These are phyloP conservation scores for Otolemur garnettii DNA, from an alignment of 2,113 vertebrate genomes.

Conservation along the genomic window DNA sequence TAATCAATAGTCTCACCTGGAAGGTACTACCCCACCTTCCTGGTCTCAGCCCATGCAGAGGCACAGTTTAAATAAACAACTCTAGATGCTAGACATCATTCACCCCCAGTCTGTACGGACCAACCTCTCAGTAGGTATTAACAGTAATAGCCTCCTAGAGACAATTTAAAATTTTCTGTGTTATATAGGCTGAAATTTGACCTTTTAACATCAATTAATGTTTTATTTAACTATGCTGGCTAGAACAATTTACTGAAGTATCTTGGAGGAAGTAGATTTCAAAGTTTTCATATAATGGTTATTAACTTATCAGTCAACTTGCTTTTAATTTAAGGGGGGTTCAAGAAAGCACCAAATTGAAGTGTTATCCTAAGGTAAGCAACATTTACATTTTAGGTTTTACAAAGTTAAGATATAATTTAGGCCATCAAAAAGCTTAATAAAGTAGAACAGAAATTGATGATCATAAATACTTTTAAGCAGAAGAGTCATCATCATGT, in stretches of 20 bases:
- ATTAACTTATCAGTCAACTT: not conserved
- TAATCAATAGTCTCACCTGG: not conserved
- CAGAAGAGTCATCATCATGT: not conserved
- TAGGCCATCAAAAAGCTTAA: constrained; percentile 15
- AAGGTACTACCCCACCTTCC: not conserved
- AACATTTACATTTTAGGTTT: constrained; percentile 32
- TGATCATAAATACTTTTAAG: not conserved
- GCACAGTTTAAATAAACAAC: not conserved
- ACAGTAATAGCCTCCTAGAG: not conserved
- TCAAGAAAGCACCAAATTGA: not conserved
- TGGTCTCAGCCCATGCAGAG: not conserved
- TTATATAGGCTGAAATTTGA: not conserved
- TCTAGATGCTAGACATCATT: not conserved
- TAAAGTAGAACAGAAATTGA: not conserved
- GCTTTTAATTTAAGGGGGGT: not conserved
- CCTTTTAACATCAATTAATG: constrained; percentile 38
- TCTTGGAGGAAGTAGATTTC: not conserved
- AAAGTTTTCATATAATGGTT: not conserved
- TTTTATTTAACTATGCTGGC: not conserved
- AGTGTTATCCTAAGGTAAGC: not conserved
- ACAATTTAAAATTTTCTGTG: not conserved
- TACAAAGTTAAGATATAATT: constrained; percentile 42
- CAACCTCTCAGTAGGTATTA: not conserved
- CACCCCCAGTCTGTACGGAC: not conserved
- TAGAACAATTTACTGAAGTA: constrained; percentile 15